phyloP scores from a whole-genome alignment of 2,797 vertebrate species.

The Falco concolor region DNA sequence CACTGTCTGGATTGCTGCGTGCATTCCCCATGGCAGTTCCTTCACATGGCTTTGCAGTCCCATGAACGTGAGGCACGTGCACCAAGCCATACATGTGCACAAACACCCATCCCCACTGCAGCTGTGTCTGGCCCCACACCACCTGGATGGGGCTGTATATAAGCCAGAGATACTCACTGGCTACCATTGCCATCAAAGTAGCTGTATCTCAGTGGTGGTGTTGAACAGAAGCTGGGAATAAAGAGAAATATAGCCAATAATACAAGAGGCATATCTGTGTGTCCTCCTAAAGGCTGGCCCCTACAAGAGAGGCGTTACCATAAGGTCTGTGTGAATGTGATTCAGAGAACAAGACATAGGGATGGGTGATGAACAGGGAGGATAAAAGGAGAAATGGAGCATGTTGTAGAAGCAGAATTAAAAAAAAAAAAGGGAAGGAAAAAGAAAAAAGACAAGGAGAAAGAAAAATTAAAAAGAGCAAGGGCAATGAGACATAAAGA shows the following conservation, averaged over 20 bases:
- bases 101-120: neutral
- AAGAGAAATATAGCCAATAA: neutral
- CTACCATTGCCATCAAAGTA: rapidly evolving
- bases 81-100: neutral
- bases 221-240: neutral
- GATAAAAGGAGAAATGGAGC: slow-evolving; percentile 43
- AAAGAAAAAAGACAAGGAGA: neutral
- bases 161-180: neutral
- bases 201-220: neutral
- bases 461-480: neutral
- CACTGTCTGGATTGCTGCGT: rapidly evolving
- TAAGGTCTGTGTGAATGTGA: neutral
- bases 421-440: rapidly evolving
- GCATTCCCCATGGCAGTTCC: neutral
- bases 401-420: neutral
- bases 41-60: rapidly evolving
- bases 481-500: neutral
- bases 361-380: neutral
- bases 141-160: neutral
- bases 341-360: neutral
- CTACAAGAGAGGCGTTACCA: neutral
- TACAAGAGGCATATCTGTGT: too few relatives aligned
- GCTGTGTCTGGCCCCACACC: neutral
- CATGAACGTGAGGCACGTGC: rapidly evolving
- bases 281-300: neutral